Percentiles rank a stretch among this genome's conserved stretches.
Conservation (phyloP, 2,113 vertebrate genomes). For the Furnarius figulus region DNA sequence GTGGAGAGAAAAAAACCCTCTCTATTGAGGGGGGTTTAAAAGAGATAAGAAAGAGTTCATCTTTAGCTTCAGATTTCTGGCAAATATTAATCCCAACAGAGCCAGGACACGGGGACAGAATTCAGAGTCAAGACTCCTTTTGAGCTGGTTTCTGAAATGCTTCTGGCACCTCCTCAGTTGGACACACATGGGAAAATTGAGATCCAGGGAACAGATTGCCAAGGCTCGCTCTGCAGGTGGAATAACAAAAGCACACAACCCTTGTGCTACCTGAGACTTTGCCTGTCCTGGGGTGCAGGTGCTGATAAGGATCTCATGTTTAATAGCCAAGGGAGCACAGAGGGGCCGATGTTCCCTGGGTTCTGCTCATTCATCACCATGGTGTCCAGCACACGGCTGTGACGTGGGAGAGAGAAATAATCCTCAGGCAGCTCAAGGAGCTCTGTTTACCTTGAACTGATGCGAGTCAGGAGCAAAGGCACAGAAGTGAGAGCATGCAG, state of each 20-base stretch:
- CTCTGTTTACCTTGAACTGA: neutral
- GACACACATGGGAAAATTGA: neutral
- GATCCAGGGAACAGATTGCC: neutral
- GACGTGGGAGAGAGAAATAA: neutral
- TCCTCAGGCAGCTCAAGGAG: neutral
- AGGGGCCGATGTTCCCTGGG: neutral
- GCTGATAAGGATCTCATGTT: neutral
- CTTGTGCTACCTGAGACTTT: neutral
- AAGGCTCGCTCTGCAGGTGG: neutral
- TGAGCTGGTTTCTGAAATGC: neutral
- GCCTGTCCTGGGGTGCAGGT: neutral
- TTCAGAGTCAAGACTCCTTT: neutral
- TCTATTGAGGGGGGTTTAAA: neutral
- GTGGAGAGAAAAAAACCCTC: neutral
- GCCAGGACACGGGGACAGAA: accelerated
- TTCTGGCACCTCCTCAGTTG: neutral
- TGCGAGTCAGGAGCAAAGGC: neutral
- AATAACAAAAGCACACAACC: neutral
- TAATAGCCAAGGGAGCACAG: neutral
- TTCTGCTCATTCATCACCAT: neutral
- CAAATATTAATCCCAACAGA: neutral
- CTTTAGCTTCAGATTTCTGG: neutral
- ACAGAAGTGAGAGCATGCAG: neutral
- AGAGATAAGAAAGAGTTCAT: neutral
- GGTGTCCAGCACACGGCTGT: neutral